These are phyloP conservation scores for Triplophysa dalaica DNA, from an alignment of 2,113 vertebrate genomes.

Conservation along the genomic window DNA sequence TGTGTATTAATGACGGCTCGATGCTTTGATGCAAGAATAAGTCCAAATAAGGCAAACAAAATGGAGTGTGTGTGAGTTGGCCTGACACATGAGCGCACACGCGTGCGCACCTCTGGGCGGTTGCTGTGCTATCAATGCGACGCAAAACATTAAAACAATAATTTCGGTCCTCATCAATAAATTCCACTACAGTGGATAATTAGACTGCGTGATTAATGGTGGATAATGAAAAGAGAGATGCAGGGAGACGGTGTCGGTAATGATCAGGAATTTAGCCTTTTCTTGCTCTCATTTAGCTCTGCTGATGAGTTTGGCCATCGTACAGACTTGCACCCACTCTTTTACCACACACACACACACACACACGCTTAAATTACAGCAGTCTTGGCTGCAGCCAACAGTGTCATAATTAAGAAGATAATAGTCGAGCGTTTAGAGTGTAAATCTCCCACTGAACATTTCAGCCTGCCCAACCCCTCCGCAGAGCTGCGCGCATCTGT, in stretches of 20 bases:
- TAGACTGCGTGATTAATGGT: constrained; percentile 74
- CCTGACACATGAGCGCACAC: constrained; percentile 21
- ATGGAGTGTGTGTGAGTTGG: constrained; percentile 35
- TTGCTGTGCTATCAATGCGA: constrained; percentile 58
- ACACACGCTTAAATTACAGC: constrained; percentile 46
- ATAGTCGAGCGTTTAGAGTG: constrained; percentile 70
- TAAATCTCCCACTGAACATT: constrained; percentile 53
- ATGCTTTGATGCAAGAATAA: constrained; percentile 72
- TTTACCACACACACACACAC: constrained; percentile 34
- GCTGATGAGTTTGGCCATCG: constrained; percentile 50
- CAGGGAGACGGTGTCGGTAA: constrained; percentile 65
- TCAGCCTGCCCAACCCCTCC: constrained; percentile 27
- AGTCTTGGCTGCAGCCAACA: constrained; percentile 49
- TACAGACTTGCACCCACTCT: constrained; percentile 40
- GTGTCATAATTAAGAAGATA: constrained; percentile 73
- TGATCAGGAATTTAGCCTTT: constrained; percentile 60
- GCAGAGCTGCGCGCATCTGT: constrained; percentile 31
- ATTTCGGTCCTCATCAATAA: constrained; percentile 70
- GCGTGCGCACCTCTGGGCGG: constrained; percentile 69
- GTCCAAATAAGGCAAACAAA: constrained; percentile 72
- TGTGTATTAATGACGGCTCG: constrained; percentile 73
- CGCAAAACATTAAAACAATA: constrained; percentile 74
- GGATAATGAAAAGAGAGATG: constrained; percentile 69
- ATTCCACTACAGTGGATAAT: constrained; percentile 69
- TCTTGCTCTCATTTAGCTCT: constrained; percentile 52